Conservation (phyloP, 2,888 invertebrate species). For the Eueremaeus valkanovi region DNA sequence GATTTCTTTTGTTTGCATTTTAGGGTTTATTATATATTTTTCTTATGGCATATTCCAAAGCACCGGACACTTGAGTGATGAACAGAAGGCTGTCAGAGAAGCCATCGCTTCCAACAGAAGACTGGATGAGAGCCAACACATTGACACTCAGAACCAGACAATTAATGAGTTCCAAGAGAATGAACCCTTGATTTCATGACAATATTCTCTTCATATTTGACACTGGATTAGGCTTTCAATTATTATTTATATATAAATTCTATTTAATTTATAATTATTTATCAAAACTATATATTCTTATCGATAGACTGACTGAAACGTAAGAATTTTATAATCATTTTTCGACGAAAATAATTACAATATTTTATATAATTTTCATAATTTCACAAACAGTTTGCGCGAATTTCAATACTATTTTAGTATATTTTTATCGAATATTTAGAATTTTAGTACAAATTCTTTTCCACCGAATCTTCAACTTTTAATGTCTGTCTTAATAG, state of each 20-base stretch:
- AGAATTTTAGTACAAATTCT: too few species aligned
- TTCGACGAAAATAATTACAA: too few species aligned
- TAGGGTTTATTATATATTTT: slow-evolving; percentile 26
- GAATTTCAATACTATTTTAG: too few species aligned
- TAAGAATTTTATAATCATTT: too few species aligned
- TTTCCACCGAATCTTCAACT: too few species aligned
- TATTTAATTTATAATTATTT: background rate
- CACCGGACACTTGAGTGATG: slow-evolving; percentile 21
- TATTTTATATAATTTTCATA: too few species aligned
- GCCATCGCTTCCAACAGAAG: background rate
- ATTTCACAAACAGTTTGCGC: too few species aligned
- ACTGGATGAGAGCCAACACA: background rate
- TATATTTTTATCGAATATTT: too few species aligned
- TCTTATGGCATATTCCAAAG: slow-evolving; percentile 23
- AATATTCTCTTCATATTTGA: background rate
- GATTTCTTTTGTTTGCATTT: background rate
- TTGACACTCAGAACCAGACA: background rate
- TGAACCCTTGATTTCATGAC: slow-evolving; percentile 11
- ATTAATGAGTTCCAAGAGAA: background rate
- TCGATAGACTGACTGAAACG: too few species aligned
- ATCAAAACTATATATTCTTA: too few species aligned
- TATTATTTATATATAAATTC: background rate
- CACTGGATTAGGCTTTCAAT: background rate
- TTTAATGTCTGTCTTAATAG: too few species aligned
- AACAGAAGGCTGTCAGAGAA: background rate